Percentiles rank a stretch among this genome's conserved stretches.
Conservation (phyloP, 2,797 vertebrate genomes). For the Spinibarbus caldwelli region DNA sequence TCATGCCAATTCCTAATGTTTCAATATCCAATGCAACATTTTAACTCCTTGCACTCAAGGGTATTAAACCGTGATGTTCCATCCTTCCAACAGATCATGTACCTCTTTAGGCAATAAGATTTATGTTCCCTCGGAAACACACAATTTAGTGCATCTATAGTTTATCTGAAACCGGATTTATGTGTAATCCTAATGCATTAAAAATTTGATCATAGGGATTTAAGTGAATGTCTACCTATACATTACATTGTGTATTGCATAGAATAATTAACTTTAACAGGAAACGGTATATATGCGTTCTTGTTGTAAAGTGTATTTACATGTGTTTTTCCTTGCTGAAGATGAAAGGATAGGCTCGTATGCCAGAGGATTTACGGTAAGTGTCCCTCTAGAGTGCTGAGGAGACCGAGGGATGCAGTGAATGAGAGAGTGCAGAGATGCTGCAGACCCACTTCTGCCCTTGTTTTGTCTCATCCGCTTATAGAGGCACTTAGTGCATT, state of each 20-base stretch:
- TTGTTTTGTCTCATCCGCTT: slow-evolving; percentile 45
- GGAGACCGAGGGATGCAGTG: slow-evolving; percentile 68
- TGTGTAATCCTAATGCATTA: not conserved
- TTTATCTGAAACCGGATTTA: not conserved
- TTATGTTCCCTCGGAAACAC: not conserved
- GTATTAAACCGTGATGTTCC: not conserved
- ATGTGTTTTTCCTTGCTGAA: slow-evolving; percentile 47
- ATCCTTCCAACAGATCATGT: not conserved
- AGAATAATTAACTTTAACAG: not conserved
- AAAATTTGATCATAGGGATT: not conserved
- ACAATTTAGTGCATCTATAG: not conserved
- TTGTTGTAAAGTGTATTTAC: not conserved
- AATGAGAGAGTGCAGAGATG: slow-evolving; percentile 62
- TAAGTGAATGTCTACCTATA: not conserved
- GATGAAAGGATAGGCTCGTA: slow-evolving; percentile 58
- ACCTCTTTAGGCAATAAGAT: not conserved
- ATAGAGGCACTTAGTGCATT: slow-evolving; percentile 58
- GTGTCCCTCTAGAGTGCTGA: slow-evolving; percentile 57
- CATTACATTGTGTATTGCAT: not conserved
- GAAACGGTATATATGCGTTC: not conserved
- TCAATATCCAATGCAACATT: not conserved
- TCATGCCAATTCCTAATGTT: not conserved
- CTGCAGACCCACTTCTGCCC: slow-evolving; percentile 62
- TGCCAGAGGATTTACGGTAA: slow-evolving; percentile 70
- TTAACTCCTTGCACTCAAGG: not conserved